Conservation (phyloP, 2,113 vertebrate genomes). For the Hemicordylus capensis region DNA sequence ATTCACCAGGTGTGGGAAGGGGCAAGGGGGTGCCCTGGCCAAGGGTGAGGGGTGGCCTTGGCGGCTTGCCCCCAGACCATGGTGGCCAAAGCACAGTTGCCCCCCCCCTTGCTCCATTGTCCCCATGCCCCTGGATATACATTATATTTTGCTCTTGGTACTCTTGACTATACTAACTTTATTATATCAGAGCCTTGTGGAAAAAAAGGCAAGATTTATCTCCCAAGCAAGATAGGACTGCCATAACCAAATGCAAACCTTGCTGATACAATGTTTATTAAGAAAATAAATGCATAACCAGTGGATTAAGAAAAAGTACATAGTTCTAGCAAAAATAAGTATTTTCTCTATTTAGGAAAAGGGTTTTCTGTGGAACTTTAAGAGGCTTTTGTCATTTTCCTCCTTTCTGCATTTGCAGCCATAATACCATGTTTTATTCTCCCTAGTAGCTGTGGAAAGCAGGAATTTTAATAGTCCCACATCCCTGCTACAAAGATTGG, state of each 20-base stretch:
- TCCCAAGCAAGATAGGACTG: neutral
- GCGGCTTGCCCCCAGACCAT: too few species aligned
- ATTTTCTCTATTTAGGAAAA: neutral
- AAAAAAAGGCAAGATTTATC: neutral
- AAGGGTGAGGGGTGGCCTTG: too few species aligned
- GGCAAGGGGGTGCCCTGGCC: too few species aligned
- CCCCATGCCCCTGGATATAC: neutral
- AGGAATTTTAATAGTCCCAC: slow-evolving; percentile 11
- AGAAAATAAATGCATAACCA: neutral
- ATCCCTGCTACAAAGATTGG: slow-evolving; percentile 25
- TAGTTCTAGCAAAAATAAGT: neutral
- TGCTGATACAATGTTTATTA: neutral
- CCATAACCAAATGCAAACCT: neutral
- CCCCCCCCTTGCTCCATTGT: neutral
- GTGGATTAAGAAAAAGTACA: neutral
- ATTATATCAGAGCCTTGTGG: neutral
- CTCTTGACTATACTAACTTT: neutral
- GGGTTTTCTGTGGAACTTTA: slow-evolving; percentile 6
- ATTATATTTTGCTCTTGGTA: neutral
- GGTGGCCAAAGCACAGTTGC: too few species aligned
- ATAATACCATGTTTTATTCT: slow-evolving; percentile 10
- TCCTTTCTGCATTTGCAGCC: neutral
- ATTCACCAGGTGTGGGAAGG: too few species aligned
- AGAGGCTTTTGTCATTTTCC: neutral
- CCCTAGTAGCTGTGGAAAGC: neutral